phyloP scores from a whole-genome alignment of 2,888 invertebrate species.

The Tetrapedia diversipes region DNA sequence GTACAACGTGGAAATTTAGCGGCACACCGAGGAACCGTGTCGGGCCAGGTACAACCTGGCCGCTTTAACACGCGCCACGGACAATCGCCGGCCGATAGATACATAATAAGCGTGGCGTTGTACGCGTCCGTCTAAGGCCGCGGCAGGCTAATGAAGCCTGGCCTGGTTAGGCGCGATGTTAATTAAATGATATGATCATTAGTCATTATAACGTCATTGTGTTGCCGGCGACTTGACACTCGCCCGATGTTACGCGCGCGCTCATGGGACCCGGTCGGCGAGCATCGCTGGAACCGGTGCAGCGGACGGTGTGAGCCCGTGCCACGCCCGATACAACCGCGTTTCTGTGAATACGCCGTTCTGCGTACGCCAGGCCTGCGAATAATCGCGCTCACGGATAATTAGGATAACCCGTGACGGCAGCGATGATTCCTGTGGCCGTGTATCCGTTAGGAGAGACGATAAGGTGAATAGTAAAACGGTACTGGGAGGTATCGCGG shows the following conservation, averaged over 20 bases:
- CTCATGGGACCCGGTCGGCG: slow-evolving; percentile 54
- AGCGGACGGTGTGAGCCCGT: slow-evolving; percentile 74
- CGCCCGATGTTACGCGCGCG: slow-evolving; percentile 60
- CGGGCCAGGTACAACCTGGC: slow-evolving; percentile 74
- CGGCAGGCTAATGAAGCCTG: slow-evolving; percentile 78
- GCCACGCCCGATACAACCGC: slow-evolving; percentile 75
- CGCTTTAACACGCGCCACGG: slow-evolving; percentile 75
- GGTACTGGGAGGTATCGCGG: not conserved
- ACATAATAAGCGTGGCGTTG: slow-evolving; percentile 80
- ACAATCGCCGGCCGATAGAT: slow-evolving; percentile 75
- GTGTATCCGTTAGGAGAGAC: no score
- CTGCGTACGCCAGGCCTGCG: slow-evolving; percentile 57
- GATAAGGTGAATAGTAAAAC: no score
- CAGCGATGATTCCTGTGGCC: not conserved
- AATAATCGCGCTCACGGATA: slow-evolving; percentile 40
- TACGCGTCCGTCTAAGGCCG: slow-evolving; percentile 73
- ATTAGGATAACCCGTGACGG: slow-evolving; percentile 23
- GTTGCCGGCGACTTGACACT: slow-evolving; percentile 74
- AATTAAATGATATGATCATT: slow-evolving; percentile 83
- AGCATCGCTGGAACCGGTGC: slow-evolving; percentile 73
- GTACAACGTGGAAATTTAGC: slow-evolving; percentile 78
- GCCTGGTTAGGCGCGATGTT: slow-evolving; percentile 81
- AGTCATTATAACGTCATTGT: slow-evolving; percentile 82
- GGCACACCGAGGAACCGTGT: slow-evolving; percentile 77
- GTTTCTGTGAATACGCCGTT: slow-evolving; percentile 73